These are phyloP conservation scores for Dreissena rostriformis DNA, from an alignment of 1,140 invertebrate species.

Conservation along the genomic window DNA sequence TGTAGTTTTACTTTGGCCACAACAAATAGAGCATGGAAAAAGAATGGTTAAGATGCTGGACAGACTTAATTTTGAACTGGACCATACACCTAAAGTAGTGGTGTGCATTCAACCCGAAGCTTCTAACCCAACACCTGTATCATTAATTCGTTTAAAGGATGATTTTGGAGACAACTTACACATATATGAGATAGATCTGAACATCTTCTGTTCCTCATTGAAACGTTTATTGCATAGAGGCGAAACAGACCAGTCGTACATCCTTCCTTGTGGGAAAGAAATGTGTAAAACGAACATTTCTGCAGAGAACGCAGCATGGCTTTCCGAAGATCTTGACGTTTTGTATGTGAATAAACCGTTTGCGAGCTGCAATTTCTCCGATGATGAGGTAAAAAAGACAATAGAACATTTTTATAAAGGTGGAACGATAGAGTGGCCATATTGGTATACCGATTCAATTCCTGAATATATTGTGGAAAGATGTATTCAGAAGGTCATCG, in stretches of 20 bases:
- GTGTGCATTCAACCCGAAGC: constrained; percentile 33
- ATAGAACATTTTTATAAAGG: constrained; percentile 67
- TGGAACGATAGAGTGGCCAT: constrained; percentile 63
- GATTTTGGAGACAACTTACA: constrained; percentile 38
- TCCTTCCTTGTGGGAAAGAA: background rate
- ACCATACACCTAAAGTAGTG: constrained; percentile 41
- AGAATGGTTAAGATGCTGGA: constrained; percentile 57
- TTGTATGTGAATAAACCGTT: constrained; percentile 58
- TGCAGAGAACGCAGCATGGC: constrained; percentile 56
- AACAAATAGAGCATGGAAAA: constrained; percentile 9
- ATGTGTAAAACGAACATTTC: constrained; percentile 25
- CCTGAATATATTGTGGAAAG: constrained; percentile 60
- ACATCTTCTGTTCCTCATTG: background rate
- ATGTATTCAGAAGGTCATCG: constrained; percentile 37
- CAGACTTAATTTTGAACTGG: constrained; percentile 27
- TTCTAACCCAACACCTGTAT: background rate
- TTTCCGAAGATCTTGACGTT: constrained; percentile 66
- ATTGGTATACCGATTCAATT: constrained; percentile 57
- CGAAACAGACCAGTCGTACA: background rate
- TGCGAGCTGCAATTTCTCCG: constrained; percentile 2
- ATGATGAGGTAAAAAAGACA: constrained; percentile 43
- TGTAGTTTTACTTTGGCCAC: constrained; percentile 61
- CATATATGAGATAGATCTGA: constrained; percentile 27
- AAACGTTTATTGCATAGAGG: background rate
- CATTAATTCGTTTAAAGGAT: background rate